phyloP scores from a whole-genome alignment of 2,113 vertebrate genomes.

The Sinocyclocheilus anophthalmus region DNA sequence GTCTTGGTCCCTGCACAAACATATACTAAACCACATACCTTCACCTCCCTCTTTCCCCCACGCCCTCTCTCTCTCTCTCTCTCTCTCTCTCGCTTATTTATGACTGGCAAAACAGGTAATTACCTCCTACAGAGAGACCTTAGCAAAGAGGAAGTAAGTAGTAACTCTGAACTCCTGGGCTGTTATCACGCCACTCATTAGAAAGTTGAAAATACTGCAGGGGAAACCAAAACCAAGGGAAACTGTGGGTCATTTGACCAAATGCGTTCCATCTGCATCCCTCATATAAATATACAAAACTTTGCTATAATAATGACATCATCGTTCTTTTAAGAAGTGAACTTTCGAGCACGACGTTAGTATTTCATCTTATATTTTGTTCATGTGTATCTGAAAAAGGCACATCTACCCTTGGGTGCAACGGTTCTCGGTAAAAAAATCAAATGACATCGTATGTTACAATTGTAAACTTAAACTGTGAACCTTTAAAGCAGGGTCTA shows the following conservation, averaged over 20 bases:
- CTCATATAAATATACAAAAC: background rate
- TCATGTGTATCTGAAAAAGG: background rate
- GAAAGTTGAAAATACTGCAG: constrained; percentile 58
- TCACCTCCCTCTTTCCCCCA: background rate
- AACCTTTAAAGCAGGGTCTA: too few species aligned
- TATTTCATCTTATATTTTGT: background rate
- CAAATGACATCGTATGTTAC: too few species aligned
- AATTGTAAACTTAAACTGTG: too few species aligned
- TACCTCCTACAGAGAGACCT: constrained; percentile 61
- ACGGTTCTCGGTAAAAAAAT: too few species aligned
- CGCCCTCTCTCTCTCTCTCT: constrained; percentile 11
- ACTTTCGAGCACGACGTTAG: background rate
- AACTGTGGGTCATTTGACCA: background rate
- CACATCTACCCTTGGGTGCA: too few species aligned
- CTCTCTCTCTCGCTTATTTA: constrained; percentile 58
- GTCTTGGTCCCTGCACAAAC: constrained; percentile 57
- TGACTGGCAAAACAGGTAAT: constrained; percentile 64
- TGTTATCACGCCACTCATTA: constrained; percentile 72
- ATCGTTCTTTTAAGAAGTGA: background rate
- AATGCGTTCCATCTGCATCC: background rate
- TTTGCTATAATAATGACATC: background rate
- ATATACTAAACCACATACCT: constrained; percentile 28
- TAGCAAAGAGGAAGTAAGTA: constrained; percentile 62
- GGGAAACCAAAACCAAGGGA: background rate
- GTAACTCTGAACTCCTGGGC: constrained; percentile 52